A percentile compares a stretch with the other conserved stretches of the same genome.
Conservation (phyloP, 2,888 invertebrate species). For the Dynastes grantii region DNA sequence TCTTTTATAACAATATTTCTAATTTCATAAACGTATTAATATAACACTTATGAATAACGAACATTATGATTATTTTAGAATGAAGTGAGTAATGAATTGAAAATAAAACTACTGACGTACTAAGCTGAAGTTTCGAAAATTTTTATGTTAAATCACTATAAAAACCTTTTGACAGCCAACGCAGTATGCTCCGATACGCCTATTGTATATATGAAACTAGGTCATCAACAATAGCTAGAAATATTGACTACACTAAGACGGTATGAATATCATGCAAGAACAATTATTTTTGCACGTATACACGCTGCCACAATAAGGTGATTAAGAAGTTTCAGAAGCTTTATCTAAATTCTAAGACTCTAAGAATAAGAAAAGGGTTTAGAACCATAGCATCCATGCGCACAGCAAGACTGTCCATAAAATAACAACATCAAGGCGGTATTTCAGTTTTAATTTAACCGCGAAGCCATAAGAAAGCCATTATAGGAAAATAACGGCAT, state of each 20-base stretch:
- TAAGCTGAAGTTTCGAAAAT: too few relatives aligned
- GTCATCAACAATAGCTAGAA: too few relatives aligned
- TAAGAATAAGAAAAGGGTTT: constrained; percentile 8
- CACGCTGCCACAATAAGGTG: constrained; percentile 33
- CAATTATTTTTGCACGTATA: constrained; percentile 28
- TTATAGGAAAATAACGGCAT: constrained; percentile 51
- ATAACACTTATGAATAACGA: too few relatives aligned
- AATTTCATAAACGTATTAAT: too few relatives aligned
- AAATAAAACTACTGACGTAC: background rate
- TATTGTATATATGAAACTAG: too few relatives aligned
- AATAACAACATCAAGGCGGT: constrained; percentile 32
- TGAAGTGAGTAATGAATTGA: too few relatives aligned
- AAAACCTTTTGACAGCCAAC: too few relatives aligned
- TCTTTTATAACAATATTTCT: too few relatives aligned
- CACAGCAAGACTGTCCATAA: constrained; percentile 22
- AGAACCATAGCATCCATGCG: background rate
- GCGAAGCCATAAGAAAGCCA: constrained; percentile 45
- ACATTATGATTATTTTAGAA: too few relatives aligned
- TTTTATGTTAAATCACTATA: too few relatives aligned
- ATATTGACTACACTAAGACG: background rate
- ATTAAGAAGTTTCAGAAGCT: constrained; percentile 36
- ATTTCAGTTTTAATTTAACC: constrained; percentile 42
- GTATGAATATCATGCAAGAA: background rate
- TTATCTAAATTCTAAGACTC: background rate
- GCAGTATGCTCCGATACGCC: too few relatives aligned